These are phyloP conservation scores for Dusona sp. DNA, from an alignment of 2,888 invertebrate species.

Conservation along the genomic window DNA sequence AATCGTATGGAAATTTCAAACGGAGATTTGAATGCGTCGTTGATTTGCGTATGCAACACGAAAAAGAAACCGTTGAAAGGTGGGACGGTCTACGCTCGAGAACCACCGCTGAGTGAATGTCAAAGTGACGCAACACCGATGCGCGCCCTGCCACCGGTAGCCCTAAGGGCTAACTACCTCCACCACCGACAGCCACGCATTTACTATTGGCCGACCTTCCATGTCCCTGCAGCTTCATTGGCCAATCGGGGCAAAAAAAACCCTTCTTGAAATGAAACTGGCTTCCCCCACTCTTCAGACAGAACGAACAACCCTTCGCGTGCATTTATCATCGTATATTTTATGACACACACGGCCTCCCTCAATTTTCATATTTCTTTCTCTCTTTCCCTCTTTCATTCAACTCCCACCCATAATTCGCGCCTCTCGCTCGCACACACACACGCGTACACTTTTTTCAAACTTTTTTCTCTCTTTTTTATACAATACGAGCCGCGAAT, in stretches of 20 bases:
- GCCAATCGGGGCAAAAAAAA: slow-evolving; percentile 67
- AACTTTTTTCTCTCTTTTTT: slow-evolving; percentile 52
- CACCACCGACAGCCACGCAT: slow-evolving; percentile 72
- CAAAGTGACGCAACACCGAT: slow-evolving; percentile 82
- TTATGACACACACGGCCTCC: slow-evolving; percentile 78
- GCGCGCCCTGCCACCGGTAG: slow-evolving; percentile 71
- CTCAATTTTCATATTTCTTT: slow-evolving; percentile 71
- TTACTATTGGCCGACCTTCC: slow-evolving; percentile 56
- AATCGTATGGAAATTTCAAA: slow-evolving; percentile 8
- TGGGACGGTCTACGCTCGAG: slow-evolving; percentile 74
- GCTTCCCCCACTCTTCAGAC: slow-evolving; percentile 43
- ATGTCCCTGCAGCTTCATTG: slow-evolving; percentile 61
- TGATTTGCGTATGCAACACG: slow-evolving; percentile 45
- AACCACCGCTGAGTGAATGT: slow-evolving; percentile 82
- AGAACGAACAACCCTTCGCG: slow-evolving; percentile 81
- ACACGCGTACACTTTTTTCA: slow-evolving; percentile 30
- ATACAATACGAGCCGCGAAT: slow-evolving; percentile 70
- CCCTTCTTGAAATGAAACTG: slow-evolving; percentile 75
- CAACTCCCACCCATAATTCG: slow-evolving; percentile 29
- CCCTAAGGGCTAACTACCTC: slow-evolving; percentile 81
- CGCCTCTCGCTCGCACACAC: slow-evolving; percentile 12
- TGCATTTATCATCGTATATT: slow-evolving; percentile 82
- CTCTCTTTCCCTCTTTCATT: slow-evolving; percentile 20
- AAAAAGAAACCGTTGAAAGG: slow-evolving; percentile 53
- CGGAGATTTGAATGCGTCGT: slow-evolving; percentile 23